phyloP scores from a whole-genome alignment of 2,888 invertebrate species.

The Amphipyra berbera region DNA sequence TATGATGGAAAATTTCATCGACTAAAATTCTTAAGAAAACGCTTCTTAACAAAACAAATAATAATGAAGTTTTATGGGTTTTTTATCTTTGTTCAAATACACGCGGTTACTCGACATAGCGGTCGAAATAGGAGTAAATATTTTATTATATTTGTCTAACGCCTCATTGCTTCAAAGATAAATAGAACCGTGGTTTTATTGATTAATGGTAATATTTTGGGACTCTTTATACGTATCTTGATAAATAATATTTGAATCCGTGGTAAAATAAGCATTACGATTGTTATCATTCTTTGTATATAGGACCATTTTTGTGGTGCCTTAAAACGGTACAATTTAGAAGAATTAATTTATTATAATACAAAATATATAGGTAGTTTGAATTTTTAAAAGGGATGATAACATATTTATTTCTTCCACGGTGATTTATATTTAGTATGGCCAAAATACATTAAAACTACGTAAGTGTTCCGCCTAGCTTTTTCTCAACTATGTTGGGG shows the following conservation, averaged over 20 bases:
- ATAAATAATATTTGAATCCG: neutral
- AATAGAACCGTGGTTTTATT: slow-evolving; percentile 12
- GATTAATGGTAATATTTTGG: slow-evolving; percentile 10
- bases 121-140: slow-evolving; percentile 35
- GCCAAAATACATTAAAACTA: too few relatives aligned
- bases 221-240: neutral
- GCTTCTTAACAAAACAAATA: slow-evolving; percentile 19
- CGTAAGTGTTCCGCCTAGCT: too few relatives aligned
- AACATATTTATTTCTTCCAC: too few relatives aligned
- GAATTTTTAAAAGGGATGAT: too few relatives aligned
- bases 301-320: too few relatives aligned
- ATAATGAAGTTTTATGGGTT: slow-evolving; percentile 10
- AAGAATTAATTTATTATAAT: too few relatives aligned
- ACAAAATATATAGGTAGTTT: too few relatives aligned
- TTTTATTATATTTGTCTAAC: slow-evolving; percentile 36
- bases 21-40: neutral
- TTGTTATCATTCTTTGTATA: too few relatives aligned
- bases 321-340: too few relatives aligned
- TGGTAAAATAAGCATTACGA: too few relatives aligned
- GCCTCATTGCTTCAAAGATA: slow-evolving; percentile 21
- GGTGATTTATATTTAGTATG: too few relatives aligned
- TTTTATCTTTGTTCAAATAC: slow-evolving; percentile 19
- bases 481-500: too few relatives aligned
- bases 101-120: neutral
- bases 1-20: slow-evolving; percentile 1